Base-by-base conservation (phyloP, 1,140 invertebrate species). In the Babylonia areolata region DNA sequence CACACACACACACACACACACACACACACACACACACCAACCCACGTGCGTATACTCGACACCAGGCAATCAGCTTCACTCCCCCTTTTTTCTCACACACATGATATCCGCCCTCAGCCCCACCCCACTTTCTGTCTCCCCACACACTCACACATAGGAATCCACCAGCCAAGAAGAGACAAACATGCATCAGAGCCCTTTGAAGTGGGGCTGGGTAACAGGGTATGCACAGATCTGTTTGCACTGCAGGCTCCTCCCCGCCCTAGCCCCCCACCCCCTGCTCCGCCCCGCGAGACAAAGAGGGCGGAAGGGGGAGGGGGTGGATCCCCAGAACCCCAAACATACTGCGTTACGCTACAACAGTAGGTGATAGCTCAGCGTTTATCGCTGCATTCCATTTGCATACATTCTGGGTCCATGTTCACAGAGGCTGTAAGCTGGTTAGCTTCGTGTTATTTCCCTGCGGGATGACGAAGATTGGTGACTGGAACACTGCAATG, bases 331-430 rank as follows among this genome's bases (percentile, higher is more conserved):
- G 23, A 42, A 35, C 73, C 73, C 33, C 73, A 39, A 39, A 39
- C 77, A n/a, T 17, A 46, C 77, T 20, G 77, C 23, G 77, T 79
- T 79, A 79, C 77, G 20, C 23, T 28, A 42, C 77, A 79, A 79
- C 37, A 20, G 23, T 40, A 79, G 37, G 2, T 42, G 39, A 79
- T 79, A n/a, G 77, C 77, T 20, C 39, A 37, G 37, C 39, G 15
- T 79, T 79, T 79, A 79, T 42, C 77, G 77, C 77, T 46, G 77
- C 77, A 79, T 79, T n/a, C 9, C 77, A 79, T 79, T 79, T 79
- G 77, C 77, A 79, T 79, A 42, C 23, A 42, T 42, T 40, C 42
- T 3, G 15, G 17, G 73, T 77, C 73, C 23, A 9, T 51, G 46
- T 51, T 51, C 46, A 12, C 46, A 12, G 46, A 51, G 9, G 46